These are phyloP conservation scores for Troglohyphantes excavatus DNA, from an alignment of 2,888 invertebrate species.

Conservation along the genomic window DNA sequence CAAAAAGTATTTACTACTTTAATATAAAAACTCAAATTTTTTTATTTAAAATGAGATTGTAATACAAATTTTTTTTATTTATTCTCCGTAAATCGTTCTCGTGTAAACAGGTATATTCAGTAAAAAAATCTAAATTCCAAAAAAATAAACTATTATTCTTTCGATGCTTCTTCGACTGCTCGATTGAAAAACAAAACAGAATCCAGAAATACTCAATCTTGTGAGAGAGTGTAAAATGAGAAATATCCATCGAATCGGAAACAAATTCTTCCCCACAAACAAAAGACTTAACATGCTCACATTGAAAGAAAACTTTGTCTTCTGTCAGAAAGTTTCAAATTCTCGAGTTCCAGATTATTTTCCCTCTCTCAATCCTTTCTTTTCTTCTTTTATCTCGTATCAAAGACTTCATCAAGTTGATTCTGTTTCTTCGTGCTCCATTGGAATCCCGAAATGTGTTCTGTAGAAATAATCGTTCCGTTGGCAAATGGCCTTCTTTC, in stretches of 20 bases:
- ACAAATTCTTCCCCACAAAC: constrained; percentile 33
- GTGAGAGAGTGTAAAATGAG: constrained; percentile 26
- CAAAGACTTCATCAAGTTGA: constrained; percentile 55
- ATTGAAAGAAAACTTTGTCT: constrained; percentile 41
- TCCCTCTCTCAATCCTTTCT: background rate
- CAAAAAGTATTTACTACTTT: too few relatives aligned
- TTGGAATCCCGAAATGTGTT: constrained; percentile 48
- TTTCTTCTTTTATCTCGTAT: constrained; percentile 49
- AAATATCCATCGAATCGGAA: constrained; percentile 14
- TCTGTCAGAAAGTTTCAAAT: constrained; percentile 68
- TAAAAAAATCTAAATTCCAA: background rate
- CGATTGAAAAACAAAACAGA: background rate
- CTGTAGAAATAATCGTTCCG: constrained; percentile 30
- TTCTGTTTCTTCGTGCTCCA: constrained; percentile 46
- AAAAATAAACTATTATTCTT: constrained; percentile 8
- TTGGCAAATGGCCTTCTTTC: constrained; percentile 36
- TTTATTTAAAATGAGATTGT: too few relatives aligned
- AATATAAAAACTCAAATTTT: too few relatives aligned
- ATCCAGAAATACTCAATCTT: background rate
- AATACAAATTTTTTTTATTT: too few relatives aligned
- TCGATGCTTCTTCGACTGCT: background rate
- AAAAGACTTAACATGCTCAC: constrained; percentile 42
- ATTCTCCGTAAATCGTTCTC: too few relatives aligned
- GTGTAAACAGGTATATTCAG: too few relatives aligned
- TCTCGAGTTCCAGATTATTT: constrained; percentile 57